phyloP scores from a whole-genome alignment of 2,113 vertebrate genomes.

The Antigone vipio region DNA sequence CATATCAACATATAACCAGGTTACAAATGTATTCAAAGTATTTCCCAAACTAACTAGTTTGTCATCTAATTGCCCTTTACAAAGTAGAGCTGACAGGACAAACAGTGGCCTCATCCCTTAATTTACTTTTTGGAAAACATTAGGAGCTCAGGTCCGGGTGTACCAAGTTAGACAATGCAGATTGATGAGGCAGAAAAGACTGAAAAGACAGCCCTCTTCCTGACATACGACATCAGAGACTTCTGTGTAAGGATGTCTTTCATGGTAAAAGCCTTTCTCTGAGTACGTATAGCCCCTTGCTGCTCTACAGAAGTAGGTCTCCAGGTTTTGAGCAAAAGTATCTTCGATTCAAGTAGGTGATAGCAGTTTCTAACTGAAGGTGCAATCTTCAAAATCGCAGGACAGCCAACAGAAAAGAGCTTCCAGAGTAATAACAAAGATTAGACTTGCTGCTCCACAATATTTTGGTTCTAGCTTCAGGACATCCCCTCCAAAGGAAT shows the following conservation, averaged over 20 bases:
- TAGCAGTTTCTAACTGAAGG: neutral
- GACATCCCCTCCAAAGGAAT: neutral
- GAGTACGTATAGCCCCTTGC: neutral
- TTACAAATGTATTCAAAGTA: neutral
- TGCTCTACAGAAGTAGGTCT: neutral
- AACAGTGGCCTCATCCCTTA: neutral
- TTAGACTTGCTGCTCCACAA: neutral
- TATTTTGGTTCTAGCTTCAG: neutral
- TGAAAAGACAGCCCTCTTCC: constrained; percentile 41
- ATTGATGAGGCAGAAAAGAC: constrained; percentile 54
- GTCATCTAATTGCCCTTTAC: neutral
- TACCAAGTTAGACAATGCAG: constrained; percentile 4
- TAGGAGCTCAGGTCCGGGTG: neutral
- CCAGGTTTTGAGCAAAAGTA: neutral
- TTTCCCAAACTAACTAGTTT: neutral
- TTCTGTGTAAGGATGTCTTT: neutral
- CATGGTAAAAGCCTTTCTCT: neutral
- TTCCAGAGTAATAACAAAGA: neutral
- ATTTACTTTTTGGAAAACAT: neutral
- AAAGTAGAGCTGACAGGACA: neutral
- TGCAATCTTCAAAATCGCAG: neutral
- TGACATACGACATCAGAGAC: neutral
- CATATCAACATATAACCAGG: neutral
- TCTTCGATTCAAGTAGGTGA: neutral
- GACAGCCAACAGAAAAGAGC: neutral